phyloP scores from a whole-genome alignment of 2,797 vertebrate genomes.

The Leontocebus nigricollis region DNA sequence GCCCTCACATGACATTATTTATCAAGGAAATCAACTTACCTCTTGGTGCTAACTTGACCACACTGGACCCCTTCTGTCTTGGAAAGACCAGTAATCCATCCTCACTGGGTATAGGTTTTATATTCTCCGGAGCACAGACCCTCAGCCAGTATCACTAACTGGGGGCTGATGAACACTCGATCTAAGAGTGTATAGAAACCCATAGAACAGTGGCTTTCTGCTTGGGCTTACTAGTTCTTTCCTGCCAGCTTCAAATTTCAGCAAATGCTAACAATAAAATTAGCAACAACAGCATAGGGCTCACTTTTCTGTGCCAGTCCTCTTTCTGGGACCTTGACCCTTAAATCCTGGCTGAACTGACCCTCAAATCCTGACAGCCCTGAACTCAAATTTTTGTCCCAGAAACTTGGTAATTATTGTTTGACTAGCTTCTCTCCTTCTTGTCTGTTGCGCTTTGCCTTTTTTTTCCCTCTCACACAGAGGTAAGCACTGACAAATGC shows the following conservation, averaged over 20 bases:
- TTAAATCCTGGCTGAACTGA: background rate
- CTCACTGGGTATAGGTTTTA: background rate
- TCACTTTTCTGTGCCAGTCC: background rate
- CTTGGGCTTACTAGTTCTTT: background rate
- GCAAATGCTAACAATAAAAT: background rate
- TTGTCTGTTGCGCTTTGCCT: background rate
- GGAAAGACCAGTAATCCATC: background rate
- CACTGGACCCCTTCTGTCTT: background rate
- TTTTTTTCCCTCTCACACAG: background rate
- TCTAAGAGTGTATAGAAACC: background rate
- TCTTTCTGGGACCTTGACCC: background rate
- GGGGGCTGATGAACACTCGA: background rate
- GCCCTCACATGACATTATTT: background rate
- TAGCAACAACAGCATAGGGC: accelerated
- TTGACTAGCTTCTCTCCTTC: background rate
- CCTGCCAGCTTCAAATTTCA: background rate
- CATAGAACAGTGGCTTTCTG: background rate
- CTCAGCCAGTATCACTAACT: background rate
- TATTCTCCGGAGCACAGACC: background rate
- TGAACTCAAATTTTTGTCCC: background rate
- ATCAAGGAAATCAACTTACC: background rate
- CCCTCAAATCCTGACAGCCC: background rate
- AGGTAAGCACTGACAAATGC: background rate
- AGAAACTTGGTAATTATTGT: background rate
- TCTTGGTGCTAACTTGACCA: background rate